Conservation (phyloP, 2,797 vertebrate genomes). For the Phalloptychus januarius region DNA sequence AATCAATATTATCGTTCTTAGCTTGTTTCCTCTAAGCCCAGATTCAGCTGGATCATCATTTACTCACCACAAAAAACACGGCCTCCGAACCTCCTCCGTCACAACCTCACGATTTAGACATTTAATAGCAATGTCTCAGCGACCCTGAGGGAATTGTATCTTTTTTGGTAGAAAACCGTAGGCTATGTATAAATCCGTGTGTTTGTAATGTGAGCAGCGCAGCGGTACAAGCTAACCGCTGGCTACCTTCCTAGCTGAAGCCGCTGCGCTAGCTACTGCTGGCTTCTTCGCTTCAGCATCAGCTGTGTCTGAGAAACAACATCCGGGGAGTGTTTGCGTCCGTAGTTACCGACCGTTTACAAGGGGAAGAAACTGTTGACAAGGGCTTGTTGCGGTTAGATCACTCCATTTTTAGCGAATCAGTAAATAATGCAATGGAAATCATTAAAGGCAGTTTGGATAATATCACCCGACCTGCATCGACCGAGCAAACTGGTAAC, state of each 20-base stretch:
- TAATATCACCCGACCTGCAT: constrained; percentile 83
- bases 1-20: constrained; percentile 36
- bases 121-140: constrained; percentile 24
- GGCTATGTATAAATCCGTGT: background rate
- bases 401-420: background rate
- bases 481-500: constrained; percentile 70
- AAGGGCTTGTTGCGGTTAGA: background rate
- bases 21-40: constrained; percentile 40
- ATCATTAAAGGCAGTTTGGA: constrained; percentile 82
- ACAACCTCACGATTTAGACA: constrained; percentile 43
- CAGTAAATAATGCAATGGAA: constrained; percentile 74
- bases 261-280: constrained; percentile 41
- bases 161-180: background rate
- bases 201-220: constrained; percentile 8
- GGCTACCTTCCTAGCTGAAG: constrained; percentile 44
- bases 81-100: constrained; percentile 53
- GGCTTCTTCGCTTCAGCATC: constrained; percentile 41
- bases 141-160: constrained; percentile 5
- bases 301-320: constrained; percentile 49
- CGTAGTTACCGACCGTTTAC: constrained; percentile 57
- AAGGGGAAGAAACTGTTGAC: constrained; percentile 1
- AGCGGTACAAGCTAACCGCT: constrained; percentile 40
- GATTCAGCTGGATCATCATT: constrained; percentile 4
- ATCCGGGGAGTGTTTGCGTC: constrained; percentile 28
- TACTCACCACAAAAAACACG: constrained; percentile 64